These are phyloP conservation scores for Rhagonycha fulva DNA, from an alignment of 2,888 invertebrate genomes.

Conservation along the genomic window DNA sequence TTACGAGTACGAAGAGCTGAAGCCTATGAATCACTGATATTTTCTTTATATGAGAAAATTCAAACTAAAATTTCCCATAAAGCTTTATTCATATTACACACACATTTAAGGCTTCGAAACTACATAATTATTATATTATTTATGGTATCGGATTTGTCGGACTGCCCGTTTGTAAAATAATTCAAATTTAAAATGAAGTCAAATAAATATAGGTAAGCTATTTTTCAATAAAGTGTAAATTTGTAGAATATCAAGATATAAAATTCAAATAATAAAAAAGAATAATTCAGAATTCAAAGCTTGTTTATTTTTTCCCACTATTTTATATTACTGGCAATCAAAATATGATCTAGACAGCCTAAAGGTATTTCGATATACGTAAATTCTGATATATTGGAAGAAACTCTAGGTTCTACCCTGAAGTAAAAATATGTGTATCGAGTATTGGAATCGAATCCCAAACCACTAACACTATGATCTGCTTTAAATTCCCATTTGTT, in stretches of 20 bases:
- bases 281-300: slow-evolving; percentile 1
- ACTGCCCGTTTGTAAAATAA: not conserved
- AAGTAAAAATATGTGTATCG: slow-evolving; percentile 58
- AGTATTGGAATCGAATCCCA: slow-evolving; percentile 54
- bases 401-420: slow-evolving; percentile 50
- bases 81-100: not conserved
- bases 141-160: not conserved
- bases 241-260: not conserved
- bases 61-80: not conserved
- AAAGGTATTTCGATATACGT: slow-evolving; percentile 55
- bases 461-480: slow-evolving; percentile 51
- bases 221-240: not conserved
- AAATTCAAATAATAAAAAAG: slow-evolving; percentile 1
- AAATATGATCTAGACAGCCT: slow-evolving; percentile 53
- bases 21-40: no score
- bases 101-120: not conserved
- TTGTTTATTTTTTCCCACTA: slow-evolving; percentile 33
- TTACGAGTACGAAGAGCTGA: no score
- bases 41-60: not conserved
- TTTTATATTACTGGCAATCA: slow-evolving; percentile 48
- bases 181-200: not conserved
- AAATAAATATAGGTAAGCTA: not conserved
- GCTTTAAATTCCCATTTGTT: slow-evolving; percentile 56
- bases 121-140: no score
- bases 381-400: slow-evolving; percentile 54